Evolutionary conservation across 2,888 invertebrate genomes (phyloP).

Genomic region (Andrena fulva): DNA sequence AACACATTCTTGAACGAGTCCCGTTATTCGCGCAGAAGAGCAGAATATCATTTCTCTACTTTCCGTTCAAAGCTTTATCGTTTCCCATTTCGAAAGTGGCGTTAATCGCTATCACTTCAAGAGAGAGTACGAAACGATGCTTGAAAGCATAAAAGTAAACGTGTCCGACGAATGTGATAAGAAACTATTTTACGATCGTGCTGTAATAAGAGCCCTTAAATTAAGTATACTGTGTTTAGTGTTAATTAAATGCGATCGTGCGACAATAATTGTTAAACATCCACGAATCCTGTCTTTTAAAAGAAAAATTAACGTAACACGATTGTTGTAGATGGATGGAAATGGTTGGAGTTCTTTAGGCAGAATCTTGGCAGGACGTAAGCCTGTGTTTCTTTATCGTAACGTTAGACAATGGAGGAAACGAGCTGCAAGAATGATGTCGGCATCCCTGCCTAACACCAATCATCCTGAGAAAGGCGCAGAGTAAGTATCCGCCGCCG

Average conservation of each 20-base stretch:
- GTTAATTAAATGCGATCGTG: conserved; percentile 13
- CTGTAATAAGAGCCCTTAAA: conserved; percentile 22
- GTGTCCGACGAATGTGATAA: conserved; percentile 28
- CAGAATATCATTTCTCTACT: neutral
- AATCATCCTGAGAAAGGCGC: conserved; percentile 75
- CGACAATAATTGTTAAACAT: conserved; percentile 24
- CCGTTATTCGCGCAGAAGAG: neutral
- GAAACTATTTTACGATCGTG: conserved; percentile 34
- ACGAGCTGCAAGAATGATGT: conserved; percentile 80
- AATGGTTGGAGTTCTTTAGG: conserved; percentile 81
- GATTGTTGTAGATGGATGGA: conserved; percentile 83
- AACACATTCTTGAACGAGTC: neutral
- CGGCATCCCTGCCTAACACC: conserved; percentile 69
- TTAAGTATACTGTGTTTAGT: conserved; percentile 41
- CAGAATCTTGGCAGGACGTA: conserved; percentile 83
- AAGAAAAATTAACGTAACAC: conserved; percentile 49
- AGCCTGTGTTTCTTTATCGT: conserved; percentile 89
- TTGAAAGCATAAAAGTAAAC: conserved; percentile 20
- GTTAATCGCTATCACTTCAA: conserved; percentile 17
- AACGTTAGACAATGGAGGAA: conserved; percentile 86
- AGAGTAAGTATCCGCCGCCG: conserved; percentile 74
- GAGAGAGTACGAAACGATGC: conserved; percentile 23
- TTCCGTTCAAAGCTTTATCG: neutral
- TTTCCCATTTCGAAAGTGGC: neutral
- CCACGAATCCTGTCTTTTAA: conserved; percentile 11